Base-by-base conservation (phyloP, 92 coral and sea anemone genomes). In the Palythoa caribaeorum region DNA sequence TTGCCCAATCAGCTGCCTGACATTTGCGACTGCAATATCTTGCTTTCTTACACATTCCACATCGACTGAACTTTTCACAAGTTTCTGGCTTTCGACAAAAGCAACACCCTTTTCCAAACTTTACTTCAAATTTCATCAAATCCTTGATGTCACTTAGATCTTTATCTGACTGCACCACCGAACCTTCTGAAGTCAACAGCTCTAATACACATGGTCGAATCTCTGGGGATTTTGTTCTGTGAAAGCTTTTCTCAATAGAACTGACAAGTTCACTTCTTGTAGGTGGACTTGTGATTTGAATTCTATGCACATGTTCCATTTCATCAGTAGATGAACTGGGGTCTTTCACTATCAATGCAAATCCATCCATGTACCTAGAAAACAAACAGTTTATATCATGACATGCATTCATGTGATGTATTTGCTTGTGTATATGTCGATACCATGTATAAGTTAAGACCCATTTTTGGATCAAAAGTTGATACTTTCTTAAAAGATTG, bases 81-180 rank as follows among this genome's bases (percentile, higher is more conserved):
- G 16, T n/a, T 79, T 79, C 84, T 59, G 84, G 84, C 84, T 79
- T 79, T 79, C 84, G 71, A 17, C 84, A 79, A 21, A 38, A 8
- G 70, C 84, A 79, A 17, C 84, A 79, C 6, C 84, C 84, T 54
- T 0, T 79, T 37, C 53, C 37, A 57, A 79, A 79, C 71, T 59
- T 54, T 36, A 79, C 84, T 66, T 79, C 84, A 35, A 79, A 79
- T 69, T 79, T 79, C 84, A 57, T 59, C 28, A 57, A 79, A 16
- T 79, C 84, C 21, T 57, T 35, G 28, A 79, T 16, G 40, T 38
- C 36, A 6, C 9, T 59, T 36, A 79, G 47, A 44, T 57, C 84
- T 79, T 13, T 17, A 62, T 79, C 84, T 13, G 84, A 36, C 28
- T 57, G 47, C 53, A 79, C 72, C 10, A 39, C 39, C 11, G 71